Evolutionary conservation across 2,113 vertebrate species (phyloP).

Genomic region (Panurus biarmicus): DNA sequence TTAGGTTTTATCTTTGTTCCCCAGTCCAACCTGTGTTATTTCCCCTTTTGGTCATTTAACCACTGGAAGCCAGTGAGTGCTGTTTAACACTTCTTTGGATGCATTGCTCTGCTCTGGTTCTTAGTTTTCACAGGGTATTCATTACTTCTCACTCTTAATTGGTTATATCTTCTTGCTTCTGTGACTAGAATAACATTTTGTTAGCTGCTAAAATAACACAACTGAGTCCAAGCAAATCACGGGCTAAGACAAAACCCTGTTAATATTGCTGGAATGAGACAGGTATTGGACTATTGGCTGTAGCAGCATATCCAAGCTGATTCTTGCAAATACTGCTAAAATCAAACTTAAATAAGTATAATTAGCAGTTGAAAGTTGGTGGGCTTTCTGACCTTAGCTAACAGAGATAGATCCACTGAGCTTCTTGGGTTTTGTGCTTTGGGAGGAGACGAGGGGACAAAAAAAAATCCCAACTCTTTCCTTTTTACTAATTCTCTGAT

Average conservation of each 20-base stretch:
- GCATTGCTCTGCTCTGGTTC: not conserved
- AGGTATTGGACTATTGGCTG: not conserved
- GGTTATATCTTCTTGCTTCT: not conserved
- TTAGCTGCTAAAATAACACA: not conserved
- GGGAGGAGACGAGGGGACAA: accelerated
- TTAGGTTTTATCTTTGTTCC: not conserved
- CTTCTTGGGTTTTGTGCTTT: not conserved
- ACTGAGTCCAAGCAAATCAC: not conserved
- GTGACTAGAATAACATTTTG: not conserved
- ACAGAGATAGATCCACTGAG: not conserved
- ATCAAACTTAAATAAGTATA: not conserved
- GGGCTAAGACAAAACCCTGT: not conserved
- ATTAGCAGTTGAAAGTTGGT: not conserved
- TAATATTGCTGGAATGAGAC: not conserved
- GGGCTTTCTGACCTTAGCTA: not conserved
- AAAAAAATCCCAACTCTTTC: not conserved
- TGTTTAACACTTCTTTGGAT: not conserved
- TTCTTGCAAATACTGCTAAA: not conserved
- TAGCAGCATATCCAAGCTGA: not conserved
- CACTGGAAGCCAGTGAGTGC: not conserved
- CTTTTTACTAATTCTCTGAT: not conserved
- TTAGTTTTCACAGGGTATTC: not conserved
- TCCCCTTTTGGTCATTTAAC: not conserved
- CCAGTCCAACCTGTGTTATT: not conserved
- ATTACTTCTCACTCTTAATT: not conserved